A percentile compares a stretch with the other conserved stretches of the same genome.
phyloP scores from a whole-genome alignment of 2,888 invertebrate genomes.

The Oscheius sp. region DNA sequence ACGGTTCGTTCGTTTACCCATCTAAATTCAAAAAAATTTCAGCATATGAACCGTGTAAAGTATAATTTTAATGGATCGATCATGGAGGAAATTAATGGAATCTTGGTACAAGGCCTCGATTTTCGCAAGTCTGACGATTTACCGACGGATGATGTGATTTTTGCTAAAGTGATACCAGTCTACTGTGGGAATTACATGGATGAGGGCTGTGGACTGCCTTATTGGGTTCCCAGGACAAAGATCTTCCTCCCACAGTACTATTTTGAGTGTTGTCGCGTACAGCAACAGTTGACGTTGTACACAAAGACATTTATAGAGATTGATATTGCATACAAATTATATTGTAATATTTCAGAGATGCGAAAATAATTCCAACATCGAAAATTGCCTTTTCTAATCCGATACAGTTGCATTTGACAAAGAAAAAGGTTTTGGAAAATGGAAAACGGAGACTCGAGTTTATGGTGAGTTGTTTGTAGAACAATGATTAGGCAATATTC shows the following conservation, averaged over 20 bases:
- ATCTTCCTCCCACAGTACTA: constrained; percentile 10
- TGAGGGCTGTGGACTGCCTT: constrained; percentile 12
- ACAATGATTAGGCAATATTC: no score
- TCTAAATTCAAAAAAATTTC: neutral
- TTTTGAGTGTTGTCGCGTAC: neutral
- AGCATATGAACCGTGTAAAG: constrained; percentile 62
- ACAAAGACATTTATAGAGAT: no score
- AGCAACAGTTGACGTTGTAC: no score
- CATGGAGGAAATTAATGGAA: constrained; percentile 45
- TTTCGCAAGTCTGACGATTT: constrained; percentile 35
- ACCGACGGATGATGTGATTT: constrained; percentile 3
- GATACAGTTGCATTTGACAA: no score
- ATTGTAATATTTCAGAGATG: neutral
- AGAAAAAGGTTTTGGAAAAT: no score
- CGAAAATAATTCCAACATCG: constrained; percentile 15
- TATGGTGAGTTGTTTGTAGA: no score
- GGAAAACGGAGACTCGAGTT: no score
- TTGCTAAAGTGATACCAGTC: neutral
- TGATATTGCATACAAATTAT: neutral
- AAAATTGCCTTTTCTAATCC: no score
- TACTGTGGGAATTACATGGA: neutral
- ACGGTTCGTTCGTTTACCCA: constrained; percentile 74
- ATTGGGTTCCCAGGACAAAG: neutral
- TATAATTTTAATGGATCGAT: constrained; percentile 55
- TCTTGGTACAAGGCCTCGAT: constrained; percentile 65